These are phyloP conservation scores for Adineta ricciae DNA, from an alignment of 2,888 invertebrate genomes.

Conservation along the genomic window DNA sequence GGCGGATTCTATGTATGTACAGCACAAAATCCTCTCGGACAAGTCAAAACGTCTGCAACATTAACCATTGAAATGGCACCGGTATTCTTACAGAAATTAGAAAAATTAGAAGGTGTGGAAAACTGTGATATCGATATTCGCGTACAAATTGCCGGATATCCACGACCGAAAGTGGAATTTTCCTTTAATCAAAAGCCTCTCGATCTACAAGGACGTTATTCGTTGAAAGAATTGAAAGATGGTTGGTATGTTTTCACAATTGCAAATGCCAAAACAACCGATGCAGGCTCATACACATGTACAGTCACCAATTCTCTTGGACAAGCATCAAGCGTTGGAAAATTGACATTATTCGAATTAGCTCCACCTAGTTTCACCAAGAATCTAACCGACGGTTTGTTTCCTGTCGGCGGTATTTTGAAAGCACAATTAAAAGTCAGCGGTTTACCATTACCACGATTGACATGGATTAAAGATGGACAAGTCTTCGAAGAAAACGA, in stretches of 20 bases:
- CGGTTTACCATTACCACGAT: slow-evolving; percentile 75
- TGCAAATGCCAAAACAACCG: slow-evolving; percentile 68
- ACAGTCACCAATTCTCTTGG: slow-evolving; percentile 30
- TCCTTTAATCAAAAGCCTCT: slow-evolving; percentile 16
- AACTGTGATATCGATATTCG: slow-evolving; percentile 30
- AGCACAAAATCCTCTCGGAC: slow-evolving; percentile 26
- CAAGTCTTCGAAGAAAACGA: slow-evolving; percentile 42
- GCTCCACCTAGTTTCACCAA: slow-evolving; percentile 45
- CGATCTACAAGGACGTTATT: neutral
- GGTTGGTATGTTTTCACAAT: slow-evolving; percentile 62
- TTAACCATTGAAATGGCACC: slow-evolving; percentile 32
- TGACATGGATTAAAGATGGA: slow-evolving; percentile 60
- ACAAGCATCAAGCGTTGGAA: slow-evolving; percentile 24
- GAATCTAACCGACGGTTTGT: slow-evolving; percentile 42
- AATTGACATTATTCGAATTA: slow-evolving; percentile 38
- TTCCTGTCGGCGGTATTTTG: slow-evolving; percentile 45
- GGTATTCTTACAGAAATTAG: slow-evolving; percentile 31
- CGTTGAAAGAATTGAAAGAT: neutral
- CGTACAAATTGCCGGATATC: slow-evolving; percentile 30
- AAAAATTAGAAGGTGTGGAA: no score
- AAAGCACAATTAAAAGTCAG: slow-evolving; percentile 69
- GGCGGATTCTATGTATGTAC: slow-evolving; percentile 24
- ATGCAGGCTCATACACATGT: slow-evolving; percentile 36
- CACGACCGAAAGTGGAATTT: slow-evolving; percentile 24
- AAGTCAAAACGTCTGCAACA: slow-evolving; percentile 18